A percentile compares a stretch with the other conserved stretches of the same genome.
These are phyloP conservation scores for Trichechus manatus DNA, from an alignment of 2,113 vertebrate genomes.

Conservation along the genomic window DNA sequence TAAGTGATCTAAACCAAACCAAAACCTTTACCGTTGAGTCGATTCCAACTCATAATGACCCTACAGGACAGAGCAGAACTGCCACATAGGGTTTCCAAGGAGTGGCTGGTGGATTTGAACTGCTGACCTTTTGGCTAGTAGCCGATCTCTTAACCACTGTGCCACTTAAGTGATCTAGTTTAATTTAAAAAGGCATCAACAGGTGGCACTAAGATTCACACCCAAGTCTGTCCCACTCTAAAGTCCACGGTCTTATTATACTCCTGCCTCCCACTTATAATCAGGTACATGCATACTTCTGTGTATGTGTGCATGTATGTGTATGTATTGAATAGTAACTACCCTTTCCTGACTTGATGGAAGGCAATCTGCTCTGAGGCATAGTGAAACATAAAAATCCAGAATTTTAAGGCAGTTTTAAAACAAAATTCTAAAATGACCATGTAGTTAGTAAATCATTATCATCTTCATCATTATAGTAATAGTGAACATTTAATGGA, in stretches of 20 bases:
- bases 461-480: not conserved
- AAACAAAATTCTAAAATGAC: slow-evolving; percentile 18
- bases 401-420: slow-evolving; percentile 12
- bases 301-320: not conserved
- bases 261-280: not conserved
- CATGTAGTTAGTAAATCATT: not conserved
- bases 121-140: too few relatives aligned
- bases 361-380: not conserved
- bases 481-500: not conserved
- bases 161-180: not conserved
- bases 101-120: too few relatives aligned
- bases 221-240: not conserved
- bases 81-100: too few relatives aligned
- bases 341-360: not conserved
- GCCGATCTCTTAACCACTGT: too few relatives aligned
- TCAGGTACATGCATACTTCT: not conserved
- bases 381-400: not conserved
- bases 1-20: not conserved
- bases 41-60: too few relatives aligned
- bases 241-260: not conserved
- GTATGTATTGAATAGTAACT: not conserved
- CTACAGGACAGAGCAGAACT: too few relatives aligned
- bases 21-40: too few relatives aligned
- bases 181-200: not conserved
- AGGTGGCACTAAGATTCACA: slow-evolving; percentile 28